Conservation (phyloP, 2,113 vertebrate genomes). For the Pangasianodon gigas region DNA sequence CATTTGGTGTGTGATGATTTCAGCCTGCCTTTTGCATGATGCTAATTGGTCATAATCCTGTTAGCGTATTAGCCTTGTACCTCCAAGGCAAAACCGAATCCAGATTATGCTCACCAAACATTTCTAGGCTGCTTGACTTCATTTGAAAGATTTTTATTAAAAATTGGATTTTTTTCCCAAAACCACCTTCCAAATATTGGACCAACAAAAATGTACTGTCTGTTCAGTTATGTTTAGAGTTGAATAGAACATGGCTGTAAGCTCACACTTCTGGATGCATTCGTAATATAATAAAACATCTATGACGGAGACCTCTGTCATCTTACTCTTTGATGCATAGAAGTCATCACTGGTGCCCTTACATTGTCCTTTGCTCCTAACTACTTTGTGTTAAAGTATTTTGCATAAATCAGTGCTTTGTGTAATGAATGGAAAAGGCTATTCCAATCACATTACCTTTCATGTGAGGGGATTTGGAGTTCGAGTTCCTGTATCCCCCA, state of each 20-base stretch:
- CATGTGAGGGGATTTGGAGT: slow-evolving; percentile 38
- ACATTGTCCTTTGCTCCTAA: slow-evolving; percentile 50
- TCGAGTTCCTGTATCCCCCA: slow-evolving; percentile 52
- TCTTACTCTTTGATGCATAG: slow-evolving; percentile 18
- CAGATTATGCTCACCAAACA: neutral
- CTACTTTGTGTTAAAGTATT: slow-evolving; percentile 34
- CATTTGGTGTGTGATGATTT: slow-evolving; percentile 2
- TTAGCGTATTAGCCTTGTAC: neutral
- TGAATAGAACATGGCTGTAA: neutral
- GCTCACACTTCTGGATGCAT: neutral
- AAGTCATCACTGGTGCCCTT: slow-evolving; percentile 38
- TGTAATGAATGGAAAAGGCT: slow-evolving; percentile 45
- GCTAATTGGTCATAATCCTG: slow-evolving; percentile 15
- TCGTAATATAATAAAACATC: neutral
- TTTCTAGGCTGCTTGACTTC: neutral
- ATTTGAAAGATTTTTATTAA: neutral
- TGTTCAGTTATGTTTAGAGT: neutral
- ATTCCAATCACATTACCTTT: slow-evolving; percentile 54
- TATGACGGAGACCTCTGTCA: neutral
- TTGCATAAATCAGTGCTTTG: slow-evolving; percentile 56
- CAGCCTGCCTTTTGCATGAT: neutral
- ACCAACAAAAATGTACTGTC: neutral
- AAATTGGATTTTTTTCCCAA: neutral
- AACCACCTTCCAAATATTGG: neutral
- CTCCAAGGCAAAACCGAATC: slow-evolving; percentile 4